Percentiles rank a stretch among this genome's conserved stretches.
phyloP scores from a whole-genome alignment of 1,140 invertebrate genomes.

The Adoxophyes honmai region DNA sequence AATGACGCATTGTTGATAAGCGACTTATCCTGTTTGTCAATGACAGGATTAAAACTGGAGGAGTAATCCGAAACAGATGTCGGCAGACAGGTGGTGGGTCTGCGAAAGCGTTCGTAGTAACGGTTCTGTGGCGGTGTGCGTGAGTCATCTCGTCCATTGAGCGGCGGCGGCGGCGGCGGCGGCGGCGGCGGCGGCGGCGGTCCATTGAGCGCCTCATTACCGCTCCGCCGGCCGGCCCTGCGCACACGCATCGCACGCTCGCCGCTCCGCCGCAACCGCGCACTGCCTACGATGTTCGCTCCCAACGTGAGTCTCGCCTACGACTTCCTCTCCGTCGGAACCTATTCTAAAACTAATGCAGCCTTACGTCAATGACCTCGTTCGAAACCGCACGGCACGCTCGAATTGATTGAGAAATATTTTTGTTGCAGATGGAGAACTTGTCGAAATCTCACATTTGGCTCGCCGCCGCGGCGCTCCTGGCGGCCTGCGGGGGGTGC shows the following conservation, averaged over 20 bases:
- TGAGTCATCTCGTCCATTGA: conserved; percentile 75
- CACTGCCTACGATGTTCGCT: conserved; percentile 57
- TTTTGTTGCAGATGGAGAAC: conserved; percentile 67
- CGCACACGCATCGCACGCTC: conserved; percentile 51
- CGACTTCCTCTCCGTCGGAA: conserved; percentile 51
- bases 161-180: conserved; percentile 61
- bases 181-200: conserved; percentile 60
- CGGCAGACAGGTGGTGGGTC: conserved; percentile 43
- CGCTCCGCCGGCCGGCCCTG: conserved; percentile 55
- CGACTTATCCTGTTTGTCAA: conserved; percentile 22
- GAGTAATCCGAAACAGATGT: conserved; percentile 49
- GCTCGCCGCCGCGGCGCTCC: conserved; percentile 56
- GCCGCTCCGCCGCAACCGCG: conserved; percentile 41
- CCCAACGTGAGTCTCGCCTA: conserved; percentile 63
- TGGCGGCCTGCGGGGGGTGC: conserved; percentile 54
- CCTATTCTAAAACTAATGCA: conserved; percentile 31
- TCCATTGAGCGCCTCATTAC: conserved; percentile 59
- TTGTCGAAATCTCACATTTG: conserved; percentile 58
- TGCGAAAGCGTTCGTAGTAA: conserved; percentile 47
- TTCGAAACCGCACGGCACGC: background rate
- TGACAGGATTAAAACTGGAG: conserved; percentile 14
- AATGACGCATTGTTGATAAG: conserved; percentile 27
- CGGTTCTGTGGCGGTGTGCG: conserved; percentile 64
- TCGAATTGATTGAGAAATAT: conserved; percentile 23
- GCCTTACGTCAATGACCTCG: conserved; percentile 19